phyloP scores from a whole-genome alignment of 2,113 vertebrate species.

The Callopanchax toddi region DNA sequence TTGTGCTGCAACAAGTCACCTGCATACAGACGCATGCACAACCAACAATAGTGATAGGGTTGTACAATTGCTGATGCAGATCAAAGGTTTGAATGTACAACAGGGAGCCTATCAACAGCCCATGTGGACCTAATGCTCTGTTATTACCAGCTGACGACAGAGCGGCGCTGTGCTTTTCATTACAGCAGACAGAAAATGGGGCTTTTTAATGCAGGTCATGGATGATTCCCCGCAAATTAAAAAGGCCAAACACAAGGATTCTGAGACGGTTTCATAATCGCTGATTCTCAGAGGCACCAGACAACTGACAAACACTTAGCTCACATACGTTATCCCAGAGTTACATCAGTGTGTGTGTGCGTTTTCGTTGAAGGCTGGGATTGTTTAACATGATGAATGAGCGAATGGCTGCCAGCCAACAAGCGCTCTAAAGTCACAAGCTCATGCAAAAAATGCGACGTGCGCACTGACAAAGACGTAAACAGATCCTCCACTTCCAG shows the following conservation, averaged over 20 bases:
- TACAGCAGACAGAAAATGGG: conserved; percentile 58
- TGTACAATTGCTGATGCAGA: conserved; percentile 33
- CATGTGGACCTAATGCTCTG: conserved; percentile 54
- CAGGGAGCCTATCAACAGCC: conserved; percentile 43
- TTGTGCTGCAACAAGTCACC: no score
- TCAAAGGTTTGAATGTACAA: conserved; percentile 60
- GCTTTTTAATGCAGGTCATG: conserved; percentile 41
- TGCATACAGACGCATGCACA: not conserved
- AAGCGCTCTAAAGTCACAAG: conserved; percentile 19
- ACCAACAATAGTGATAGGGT: conserved; percentile 3
- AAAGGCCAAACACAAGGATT: conserved; percentile 23
- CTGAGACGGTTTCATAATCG: conserved; percentile 13
- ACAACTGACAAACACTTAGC: conserved; percentile 15
- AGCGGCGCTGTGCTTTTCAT: conserved; percentile 63
- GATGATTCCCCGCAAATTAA: conserved; percentile 50
- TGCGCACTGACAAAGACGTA: not conserved
- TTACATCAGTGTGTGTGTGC: conserved; percentile 8
- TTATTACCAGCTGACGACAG: conserved; percentile 76
- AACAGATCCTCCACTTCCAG: not conserved
- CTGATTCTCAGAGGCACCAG: conserved; percentile 11
- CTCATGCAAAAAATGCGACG: conserved; percentile 18
- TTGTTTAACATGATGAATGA: conserved; percentile 53
- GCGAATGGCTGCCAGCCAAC: conserved; percentile 33
- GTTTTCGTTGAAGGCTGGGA: conserved; percentile 18
- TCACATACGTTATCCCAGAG: conserved; percentile 8